Evolutionary conservation across 2,113 vertebrate species (phyloP), one percentile per base, ranked within the genome.

Genomic region (Butorides virescens): DNA sequence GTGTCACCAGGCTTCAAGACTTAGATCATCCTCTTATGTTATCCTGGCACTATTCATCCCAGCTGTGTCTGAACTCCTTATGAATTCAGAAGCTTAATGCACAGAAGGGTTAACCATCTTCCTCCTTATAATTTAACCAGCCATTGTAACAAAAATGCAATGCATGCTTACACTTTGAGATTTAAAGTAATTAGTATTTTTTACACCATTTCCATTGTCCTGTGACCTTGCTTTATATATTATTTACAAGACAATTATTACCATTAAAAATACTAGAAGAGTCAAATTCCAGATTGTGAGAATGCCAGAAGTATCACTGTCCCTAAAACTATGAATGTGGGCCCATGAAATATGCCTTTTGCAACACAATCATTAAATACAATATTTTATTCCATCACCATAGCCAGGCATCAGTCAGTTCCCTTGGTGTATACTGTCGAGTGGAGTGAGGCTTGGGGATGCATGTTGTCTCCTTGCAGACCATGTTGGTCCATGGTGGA

Each of bases 391-490:
- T 52, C 14, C 21, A 32, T 19, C 53, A 34, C 29, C 29, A 27
- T 20, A 56, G 29, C 20, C 34, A 63, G 19, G 16, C 16, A 71
- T 30, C 25, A 7, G 36, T 20, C 49, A 68, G 13, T 30, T 70
- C 20, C 32, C 84, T 47, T 32, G 13, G 4, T n/a, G 13, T 15
- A 21, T 7, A 8, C 10, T 36, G 13, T 15, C 67, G 20, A 49
- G 0, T 1, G 25, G 62, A 37, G 7, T 4, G 22, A 67, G 19
- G 14, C 5, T 27, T 20, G 11, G 13, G 26, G 29, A 12, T 46
- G 42, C 6, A 36, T 19, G 5, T 8, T 46, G 7, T 42, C 2
- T 14, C 16, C 18, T 15, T 59, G 44, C 26, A 74, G 26, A 9
- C 23, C 11, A 16, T 12, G 39, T 8, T 36, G 15, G 10, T 13